These are phyloP conservation scores for Latheticus oryzae DNA, from an alignment of 2,888 invertebrate species.

Conservation along the genomic window DNA sequence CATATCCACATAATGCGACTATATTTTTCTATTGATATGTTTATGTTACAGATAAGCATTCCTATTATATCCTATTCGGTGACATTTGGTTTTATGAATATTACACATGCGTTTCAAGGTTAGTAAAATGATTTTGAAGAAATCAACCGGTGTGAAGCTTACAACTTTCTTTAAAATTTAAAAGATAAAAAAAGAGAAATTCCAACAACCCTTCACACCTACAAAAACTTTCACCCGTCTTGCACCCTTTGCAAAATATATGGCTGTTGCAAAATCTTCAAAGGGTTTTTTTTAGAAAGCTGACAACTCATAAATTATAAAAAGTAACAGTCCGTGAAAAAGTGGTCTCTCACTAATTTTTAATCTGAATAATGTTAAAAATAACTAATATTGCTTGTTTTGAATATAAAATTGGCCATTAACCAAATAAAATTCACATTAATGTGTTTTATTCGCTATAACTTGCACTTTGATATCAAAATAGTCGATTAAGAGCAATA, in stretches of 20 bases:
- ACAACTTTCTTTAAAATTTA: too few relatives aligned
- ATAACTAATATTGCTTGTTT: conserved; percentile 46
- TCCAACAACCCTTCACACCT: conserved; percentile 2
- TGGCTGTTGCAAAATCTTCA: conserved; percentile 8
- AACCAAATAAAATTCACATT: conserved; percentile 58
- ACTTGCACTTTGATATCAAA: conserved; percentile 56
- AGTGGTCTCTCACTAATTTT: conserved; percentile 15
- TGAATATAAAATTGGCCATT: conserved; percentile 57
- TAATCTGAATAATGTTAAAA: conserved; percentile 14
- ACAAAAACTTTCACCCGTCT: conserved; percentile 21
- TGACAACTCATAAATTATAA: conserved; percentile 11
- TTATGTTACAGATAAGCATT: too few relatives aligned
- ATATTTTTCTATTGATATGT: too few relatives aligned
- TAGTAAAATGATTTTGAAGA: too few relatives aligned
- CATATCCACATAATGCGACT: too few relatives aligned
- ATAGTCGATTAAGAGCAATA: conserved; percentile 56
- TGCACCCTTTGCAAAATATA: conserved; percentile 28
- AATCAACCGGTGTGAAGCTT: too few relatives aligned
- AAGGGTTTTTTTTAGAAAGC: conserved; percentile 35
- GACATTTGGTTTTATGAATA: too few relatives aligned
- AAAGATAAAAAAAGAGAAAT: too few relatives aligned
- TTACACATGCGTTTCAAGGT: too few relatives aligned
- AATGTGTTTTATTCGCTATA: conserved; percentile 57
- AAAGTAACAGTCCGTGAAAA: too few relatives aligned
- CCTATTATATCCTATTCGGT: too few relatives aligned